A percentile compares a stretch with the other conserved stretches of the same genome.
phyloP scores from a whole-genome alignment of 2,888 invertebrate genomes.

The Scaeva pyrastri region DNA sequence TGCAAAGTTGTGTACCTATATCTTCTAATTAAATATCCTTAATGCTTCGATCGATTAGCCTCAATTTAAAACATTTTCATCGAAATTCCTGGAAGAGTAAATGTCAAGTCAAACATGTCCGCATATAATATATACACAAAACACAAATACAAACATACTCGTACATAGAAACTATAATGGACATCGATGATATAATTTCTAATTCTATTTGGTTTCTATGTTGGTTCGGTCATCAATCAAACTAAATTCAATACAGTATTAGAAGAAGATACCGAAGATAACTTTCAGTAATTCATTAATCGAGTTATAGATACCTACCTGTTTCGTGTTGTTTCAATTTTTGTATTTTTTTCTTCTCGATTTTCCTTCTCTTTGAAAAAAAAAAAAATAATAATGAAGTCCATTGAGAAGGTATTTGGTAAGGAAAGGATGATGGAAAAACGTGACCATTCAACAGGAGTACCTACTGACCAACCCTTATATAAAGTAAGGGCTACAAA shows the following conservation, averaged over 20 bases:
- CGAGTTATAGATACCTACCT: neutral
- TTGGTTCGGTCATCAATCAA: constrained; percentile 11
- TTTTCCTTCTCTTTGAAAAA: neutral
- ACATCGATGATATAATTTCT: neutral
- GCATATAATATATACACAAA: too few relatives aligned
- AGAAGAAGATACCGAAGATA: neutral
- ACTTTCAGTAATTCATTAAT: constrained; percentile 13
- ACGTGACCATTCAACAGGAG: neutral
- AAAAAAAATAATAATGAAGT: neutral
- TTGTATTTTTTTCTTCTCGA: too few relatives aligned
- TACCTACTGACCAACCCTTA: neutral
- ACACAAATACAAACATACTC: too few relatives aligned
- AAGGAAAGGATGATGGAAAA: neutral
- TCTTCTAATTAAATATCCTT: neutral
- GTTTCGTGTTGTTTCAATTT: constrained; percentile 11
- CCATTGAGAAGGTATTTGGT: neutral
- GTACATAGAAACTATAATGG: neutral
- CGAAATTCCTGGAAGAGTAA: neutral
- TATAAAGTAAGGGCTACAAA: neutral
- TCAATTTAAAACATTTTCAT: neutral
- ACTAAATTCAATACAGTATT: neutral
- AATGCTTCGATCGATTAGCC: neutral
- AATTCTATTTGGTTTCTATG: neutral
- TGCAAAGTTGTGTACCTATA: neutral
- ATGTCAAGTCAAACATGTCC: neutral